Base-by-base conservation (phyloP, 2,888 invertebrate species). In the Hecatera dysodea region DNA sequence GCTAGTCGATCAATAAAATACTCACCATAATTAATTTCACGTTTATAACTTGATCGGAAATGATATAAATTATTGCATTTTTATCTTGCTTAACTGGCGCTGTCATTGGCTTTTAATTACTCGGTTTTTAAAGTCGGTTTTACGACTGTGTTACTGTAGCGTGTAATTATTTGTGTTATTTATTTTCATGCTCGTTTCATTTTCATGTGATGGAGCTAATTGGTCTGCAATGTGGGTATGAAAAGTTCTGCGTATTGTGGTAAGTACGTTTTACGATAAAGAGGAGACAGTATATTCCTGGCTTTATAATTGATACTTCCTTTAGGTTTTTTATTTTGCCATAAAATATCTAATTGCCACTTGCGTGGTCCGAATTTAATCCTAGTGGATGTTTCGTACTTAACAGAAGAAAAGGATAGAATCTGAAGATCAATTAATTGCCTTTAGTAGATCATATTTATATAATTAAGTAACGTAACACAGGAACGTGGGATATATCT, bases 31-130 rank as follows among this genome's bases (percentile, higher is more conserved):
- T 89, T 88, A 87, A 88, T 87, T 86, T 86, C 29, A 75, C 84
- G 42, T 80, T 82, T 88, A 82, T 84, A 86, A 80, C 59, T 77
- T 67, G 81, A 77, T 84, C 79, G 82, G 90, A 85, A 87, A 84
- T 83, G 82, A 82, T 86, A 83, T 78, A 85, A 87, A 86, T 86
- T 86, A 89, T 86, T 87, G 83, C 80, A 82, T 85, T 90, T 89
- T 88, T 88, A 88, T 88, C 84, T 83, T 86, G 79, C 85, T 73
- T 72, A 78, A 78, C 52, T 69, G 65, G 27, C 53, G 33, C 75
- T 76, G 82, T 74, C 78, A 70, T 72, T 68, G 71, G 56, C 55
- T 73, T 87, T 84, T 84, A 75, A 80, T 83, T 82, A 82, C 76
- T 67, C 39, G 59, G 76, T 72, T 67, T 83, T 83, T 80, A 84